Percentiles rank a stretch among this genome's conserved stretches.
Evolutionary conservation across 2,888 invertebrate genomes (phyloP).

Genomic region (Drosophila neotestacea): DNA sequence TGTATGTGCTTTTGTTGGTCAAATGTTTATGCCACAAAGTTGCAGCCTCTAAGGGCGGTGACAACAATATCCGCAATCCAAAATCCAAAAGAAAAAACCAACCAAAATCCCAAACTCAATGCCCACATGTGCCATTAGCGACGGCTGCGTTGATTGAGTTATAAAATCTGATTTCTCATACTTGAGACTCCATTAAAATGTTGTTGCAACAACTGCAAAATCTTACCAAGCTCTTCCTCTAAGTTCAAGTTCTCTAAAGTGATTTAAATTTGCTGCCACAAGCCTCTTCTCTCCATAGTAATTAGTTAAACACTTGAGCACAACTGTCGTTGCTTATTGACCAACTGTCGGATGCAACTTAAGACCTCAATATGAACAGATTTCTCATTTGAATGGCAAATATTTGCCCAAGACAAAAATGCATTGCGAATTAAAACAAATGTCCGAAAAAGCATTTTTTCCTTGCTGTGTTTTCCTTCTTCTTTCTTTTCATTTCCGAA

Average conservation of each 20-base stretch:
- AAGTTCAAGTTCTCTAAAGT: not conserved
- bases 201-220: slow-evolving; percentile 1
- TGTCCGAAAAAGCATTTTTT: slow-evolving; percentile 71
- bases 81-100: not conserved
- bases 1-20: slow-evolving; percentile 72
- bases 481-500: not conserved
- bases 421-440: slow-evolving; percentile 70
- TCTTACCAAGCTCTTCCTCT: not conserved
- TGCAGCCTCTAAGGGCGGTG: slow-evolving; percentile 55
- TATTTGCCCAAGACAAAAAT: slow-evolving; percentile 73
- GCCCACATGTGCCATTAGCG: slow-evolving; percentile 78
- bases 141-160: slow-evolving; percentile 78
- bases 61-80: slow-evolving; percentile 2
- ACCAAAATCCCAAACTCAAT: slow-evolving; percentile 39
- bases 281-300: slow-evolving; percentile 17
- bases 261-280: not conserved
- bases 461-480: slow-evolving; percentile 10
- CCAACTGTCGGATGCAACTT: slow-evolving; percentile 61
- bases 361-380: slow-evolving; percentile 63
- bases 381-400: slow-evolving; percentile 79
- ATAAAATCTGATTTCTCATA: slow-evolving; percentile 62
- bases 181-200: slow-evolving; percentile 44
- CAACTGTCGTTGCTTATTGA: slow-evolving; percentile 66
- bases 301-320: slow-evolving; percentile 59
- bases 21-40: slow-evolving; percentile 72